These are phyloP conservation scores for Macrobrachium nipponense DNA, from an alignment of 1,140 invertebrate species.

Conservation along the genomic window DNA sequence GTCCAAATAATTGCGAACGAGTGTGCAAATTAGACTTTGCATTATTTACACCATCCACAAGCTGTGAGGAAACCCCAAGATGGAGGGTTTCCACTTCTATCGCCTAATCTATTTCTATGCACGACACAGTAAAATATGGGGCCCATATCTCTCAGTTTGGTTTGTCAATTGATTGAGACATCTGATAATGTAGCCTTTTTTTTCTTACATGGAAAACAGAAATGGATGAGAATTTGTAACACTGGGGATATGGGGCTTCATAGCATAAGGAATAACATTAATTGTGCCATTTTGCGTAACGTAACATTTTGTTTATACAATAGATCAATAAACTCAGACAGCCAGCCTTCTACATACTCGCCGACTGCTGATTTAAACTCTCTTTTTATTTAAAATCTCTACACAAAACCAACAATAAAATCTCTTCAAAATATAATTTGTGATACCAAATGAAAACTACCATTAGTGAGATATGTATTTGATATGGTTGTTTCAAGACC, in stretches of 20 bases:
- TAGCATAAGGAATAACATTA: too few species aligned
- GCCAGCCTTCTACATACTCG: background rate
- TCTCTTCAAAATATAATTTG: conserved; percentile 24
- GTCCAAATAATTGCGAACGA: background rate
- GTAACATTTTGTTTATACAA: background rate
- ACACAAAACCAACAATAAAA: conserved; percentile 46
- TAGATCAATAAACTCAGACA: background rate
- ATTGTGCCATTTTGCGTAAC: too few species aligned
- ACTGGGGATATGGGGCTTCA: too few species aligned
- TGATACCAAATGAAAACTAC: conserved; percentile 40
- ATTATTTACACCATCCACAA: conserved; percentile 3
- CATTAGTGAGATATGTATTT: conserved; percentile 51
- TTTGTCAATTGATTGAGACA: background rate
- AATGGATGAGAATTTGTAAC: too few species aligned
- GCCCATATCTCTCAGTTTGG: background rate
- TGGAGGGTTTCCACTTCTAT: too few species aligned
- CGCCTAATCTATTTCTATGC: background rate
- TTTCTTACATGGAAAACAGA: background rate
- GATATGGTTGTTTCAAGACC: conserved; percentile 53
- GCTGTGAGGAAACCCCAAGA: conserved; percentile 29
- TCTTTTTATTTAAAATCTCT: conserved; percentile 33
- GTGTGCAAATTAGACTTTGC: background rate
- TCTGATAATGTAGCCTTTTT: background rate
- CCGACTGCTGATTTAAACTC: background rate
- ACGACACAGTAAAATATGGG: background rate